Percentiles rank a stretch among this genome's conserved stretches.
Conservation (phyloP, 2,113 vertebrate species). For the Notechis scutatus region DNA sequence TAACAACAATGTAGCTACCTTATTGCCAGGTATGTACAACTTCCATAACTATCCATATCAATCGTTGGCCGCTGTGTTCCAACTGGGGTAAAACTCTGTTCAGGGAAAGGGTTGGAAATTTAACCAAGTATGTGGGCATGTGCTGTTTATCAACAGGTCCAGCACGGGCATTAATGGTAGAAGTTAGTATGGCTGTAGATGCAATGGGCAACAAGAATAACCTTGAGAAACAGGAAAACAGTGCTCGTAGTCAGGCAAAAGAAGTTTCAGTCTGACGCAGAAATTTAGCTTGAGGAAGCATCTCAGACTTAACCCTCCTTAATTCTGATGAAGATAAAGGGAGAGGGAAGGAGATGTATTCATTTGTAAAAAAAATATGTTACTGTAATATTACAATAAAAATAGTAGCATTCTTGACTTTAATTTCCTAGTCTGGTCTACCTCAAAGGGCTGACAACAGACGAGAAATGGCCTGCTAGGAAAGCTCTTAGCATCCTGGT, state of each 20-base stretch:
- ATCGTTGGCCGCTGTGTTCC: background rate
- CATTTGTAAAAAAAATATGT: background rate
- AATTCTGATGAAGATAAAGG: background rate
- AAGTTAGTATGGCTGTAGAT: background rate
- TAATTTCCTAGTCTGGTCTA: background rate
- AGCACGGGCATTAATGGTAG: background rate
- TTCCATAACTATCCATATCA: background rate
- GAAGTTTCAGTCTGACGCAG: background rate
- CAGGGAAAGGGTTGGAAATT: background rate
- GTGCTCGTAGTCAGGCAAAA: background rate
- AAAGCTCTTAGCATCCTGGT: background rate
- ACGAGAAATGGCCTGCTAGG: background rate
- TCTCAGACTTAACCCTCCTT: background rate
- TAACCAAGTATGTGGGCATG: background rate
- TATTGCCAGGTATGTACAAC: slow-evolving; percentile 71
- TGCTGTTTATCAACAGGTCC: background rate
- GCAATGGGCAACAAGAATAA: background rate
- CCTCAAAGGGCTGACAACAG: background rate
- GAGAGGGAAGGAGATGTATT: background rate
- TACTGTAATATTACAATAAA: background rate
- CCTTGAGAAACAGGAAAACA: background rate
- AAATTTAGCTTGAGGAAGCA: background rate
- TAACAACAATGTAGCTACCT: slow-evolving; percentile 55
- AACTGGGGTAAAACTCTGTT: background rate
- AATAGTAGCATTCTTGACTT: background rate